Conservation (phyloP, 2,888 invertebrate genomes). For the Luperina testacea region DNA sequence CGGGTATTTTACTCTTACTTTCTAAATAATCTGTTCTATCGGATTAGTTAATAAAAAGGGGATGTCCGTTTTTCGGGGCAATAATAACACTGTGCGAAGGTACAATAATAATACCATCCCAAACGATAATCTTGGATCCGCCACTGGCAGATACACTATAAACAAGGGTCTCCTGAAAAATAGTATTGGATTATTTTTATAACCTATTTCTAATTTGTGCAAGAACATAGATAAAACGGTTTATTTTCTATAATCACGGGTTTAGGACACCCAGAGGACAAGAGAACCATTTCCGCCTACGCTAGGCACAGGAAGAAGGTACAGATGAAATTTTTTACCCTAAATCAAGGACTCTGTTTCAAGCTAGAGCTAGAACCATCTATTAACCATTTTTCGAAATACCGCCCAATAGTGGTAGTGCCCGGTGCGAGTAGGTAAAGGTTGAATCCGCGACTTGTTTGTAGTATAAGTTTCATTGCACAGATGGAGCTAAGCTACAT, state of each 20-base stretch:
- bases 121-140: too few species aligned
- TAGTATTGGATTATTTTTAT: not conserved
- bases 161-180: not conserved
- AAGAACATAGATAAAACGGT: not conserved
- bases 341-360: not conserved
- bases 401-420: not conserved
- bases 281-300: not conserved
- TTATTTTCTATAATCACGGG: not conserved
- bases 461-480: not conserved
- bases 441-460: not conserved
- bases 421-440: not conserved
- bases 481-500: constrained; percentile 5
- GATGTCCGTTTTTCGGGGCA: too few species aligned
- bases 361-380: not conserved
- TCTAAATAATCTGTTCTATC: too few species aligned
- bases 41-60: too few species aligned
- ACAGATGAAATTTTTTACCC: not conserved
- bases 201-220: not conserved
- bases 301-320: not conserved
- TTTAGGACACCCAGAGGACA: not conserved
- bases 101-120: too few species aligned
- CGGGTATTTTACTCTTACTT: too few species aligned
- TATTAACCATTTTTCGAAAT: not conserved
- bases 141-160: not conserved
- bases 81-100: too few species aligned